Conservation (phyloP, 1,140 invertebrate species). For the Tetragonula clypearis region DNA sequence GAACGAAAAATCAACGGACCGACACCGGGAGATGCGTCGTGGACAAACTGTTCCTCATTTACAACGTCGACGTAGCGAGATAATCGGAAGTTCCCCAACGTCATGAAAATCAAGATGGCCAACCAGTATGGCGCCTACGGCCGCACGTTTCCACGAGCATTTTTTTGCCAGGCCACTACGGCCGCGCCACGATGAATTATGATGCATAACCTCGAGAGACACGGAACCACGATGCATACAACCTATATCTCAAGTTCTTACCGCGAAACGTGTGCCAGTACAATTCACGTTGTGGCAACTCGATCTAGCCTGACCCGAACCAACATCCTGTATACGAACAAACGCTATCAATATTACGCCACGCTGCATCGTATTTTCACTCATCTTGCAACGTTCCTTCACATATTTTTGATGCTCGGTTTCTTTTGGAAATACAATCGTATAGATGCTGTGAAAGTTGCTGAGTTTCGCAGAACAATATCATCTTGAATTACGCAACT, state of each 20-base stretch:
- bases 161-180: slow-evolving; percentile 36
- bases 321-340: background rate
- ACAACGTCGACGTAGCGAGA: slow-evolving; percentile 1
- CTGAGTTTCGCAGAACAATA: background rate
- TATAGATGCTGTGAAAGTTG: background rate
- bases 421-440: background rate
- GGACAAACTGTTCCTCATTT: background rate
- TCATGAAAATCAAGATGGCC: slow-evolving; percentile 41
- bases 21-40: background rate
- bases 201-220: slow-evolving; percentile 63
- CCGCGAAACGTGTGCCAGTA: slow-evolving; percentile 40
- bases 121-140: background rate
- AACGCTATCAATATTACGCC: background rate
- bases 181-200: slow-evolving; percentile 58
- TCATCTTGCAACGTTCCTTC: background rate
- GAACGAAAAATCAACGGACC: background rate
- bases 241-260: slow-evolving; percentile 66
- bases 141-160: slow-evolving; percentile 45
- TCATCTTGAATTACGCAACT: background rate
- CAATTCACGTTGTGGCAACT: slow-evolving; percentile 31
- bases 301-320: slow-evolving; percentile 37
- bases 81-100: slow-evolving; percentile 13
- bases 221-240: slow-evolving; percentile 53
- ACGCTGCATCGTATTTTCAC: no score
- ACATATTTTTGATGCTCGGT: background rate